These are phyloP conservation scores for Isaurus tuberculatus DNA, from an alignment of 92 coral and sea anemone genomes.

Conservation along the genomic window DNA sequence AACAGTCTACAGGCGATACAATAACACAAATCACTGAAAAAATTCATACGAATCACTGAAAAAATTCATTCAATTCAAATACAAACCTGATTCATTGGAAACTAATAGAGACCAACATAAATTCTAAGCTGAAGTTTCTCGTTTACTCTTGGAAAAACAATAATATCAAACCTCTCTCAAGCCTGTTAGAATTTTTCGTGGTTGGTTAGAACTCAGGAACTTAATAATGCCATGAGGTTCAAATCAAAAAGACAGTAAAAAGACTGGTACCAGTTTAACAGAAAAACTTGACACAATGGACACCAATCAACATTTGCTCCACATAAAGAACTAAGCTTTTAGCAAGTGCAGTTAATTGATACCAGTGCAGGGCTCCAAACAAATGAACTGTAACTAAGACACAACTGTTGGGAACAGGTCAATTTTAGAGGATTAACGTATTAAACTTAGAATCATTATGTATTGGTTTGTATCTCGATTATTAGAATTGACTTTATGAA, in stretches of 20 bases:
- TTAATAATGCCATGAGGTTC: not conserved
- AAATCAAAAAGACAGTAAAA: not conserved
- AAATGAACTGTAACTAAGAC: too few relatives aligned
- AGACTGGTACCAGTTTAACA: slow-evolving; percentile 34
- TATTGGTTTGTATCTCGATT: too few relatives aligned
- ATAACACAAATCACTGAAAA: not conserved
- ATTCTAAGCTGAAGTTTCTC: not conserved
- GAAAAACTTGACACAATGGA: not conserved
- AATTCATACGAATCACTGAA: not conserved
- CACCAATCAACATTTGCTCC: not conserved
- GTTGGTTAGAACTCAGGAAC: not conserved
- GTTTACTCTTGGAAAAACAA: not conserved
- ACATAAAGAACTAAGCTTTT: too few relatives aligned
- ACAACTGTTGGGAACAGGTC: too few relatives aligned
- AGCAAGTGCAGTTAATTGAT: not conserved
- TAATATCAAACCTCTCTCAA: not conserved
- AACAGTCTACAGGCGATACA: not conserved
- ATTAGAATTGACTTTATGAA: too few relatives aligned
- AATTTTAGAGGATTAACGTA: too few relatives aligned
- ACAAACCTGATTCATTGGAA: slow-evolving; percentile 37
- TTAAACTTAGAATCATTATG: too few relatives aligned
- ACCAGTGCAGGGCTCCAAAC: not conserved
- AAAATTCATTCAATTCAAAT: not conserved
- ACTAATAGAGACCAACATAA: not conserved
- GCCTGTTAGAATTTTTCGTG: not conserved